Conservation (phyloP, 2,113 vertebrate genomes). For the Trogon melanurus region DNA sequence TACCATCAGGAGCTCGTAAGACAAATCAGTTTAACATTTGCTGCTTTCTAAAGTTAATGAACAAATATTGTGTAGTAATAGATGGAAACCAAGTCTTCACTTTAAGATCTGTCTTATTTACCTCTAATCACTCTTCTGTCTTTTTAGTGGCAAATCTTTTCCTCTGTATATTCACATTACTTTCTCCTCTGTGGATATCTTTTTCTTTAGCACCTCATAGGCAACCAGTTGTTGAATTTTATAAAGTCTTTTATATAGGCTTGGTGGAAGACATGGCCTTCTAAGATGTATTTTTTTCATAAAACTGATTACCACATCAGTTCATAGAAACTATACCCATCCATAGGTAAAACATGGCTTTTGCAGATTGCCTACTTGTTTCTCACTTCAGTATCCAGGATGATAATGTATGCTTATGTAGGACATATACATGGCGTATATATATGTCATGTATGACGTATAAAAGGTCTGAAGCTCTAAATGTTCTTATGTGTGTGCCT, state of each 20-base stretch:
- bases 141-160: neutral
- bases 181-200: neutral
- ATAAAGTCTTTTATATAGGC: neutral
- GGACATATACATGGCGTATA: accelerated
- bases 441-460: neutral
- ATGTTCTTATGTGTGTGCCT: neutral
- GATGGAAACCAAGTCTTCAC: neutral
- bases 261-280: neutral
- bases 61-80: neutral
- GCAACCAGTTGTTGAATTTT: neutral
- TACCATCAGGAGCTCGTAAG: neutral
- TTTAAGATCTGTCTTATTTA: neutral
- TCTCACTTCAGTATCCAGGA: neutral
- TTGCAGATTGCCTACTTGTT: neutral
- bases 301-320: neutral
- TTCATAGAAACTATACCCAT: neutral
- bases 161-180: neutral
- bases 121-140: neutral
- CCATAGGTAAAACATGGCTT: neutral
- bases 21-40: neutral
- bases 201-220: neutral
- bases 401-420: neutral
- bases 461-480: neutral
- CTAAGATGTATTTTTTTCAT: neutral
- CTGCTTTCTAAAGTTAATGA: neutral